Evolutionary conservation across 2,797 vertebrate species (phyloP).

Genomic region (Xerus rutilus): DNA sequence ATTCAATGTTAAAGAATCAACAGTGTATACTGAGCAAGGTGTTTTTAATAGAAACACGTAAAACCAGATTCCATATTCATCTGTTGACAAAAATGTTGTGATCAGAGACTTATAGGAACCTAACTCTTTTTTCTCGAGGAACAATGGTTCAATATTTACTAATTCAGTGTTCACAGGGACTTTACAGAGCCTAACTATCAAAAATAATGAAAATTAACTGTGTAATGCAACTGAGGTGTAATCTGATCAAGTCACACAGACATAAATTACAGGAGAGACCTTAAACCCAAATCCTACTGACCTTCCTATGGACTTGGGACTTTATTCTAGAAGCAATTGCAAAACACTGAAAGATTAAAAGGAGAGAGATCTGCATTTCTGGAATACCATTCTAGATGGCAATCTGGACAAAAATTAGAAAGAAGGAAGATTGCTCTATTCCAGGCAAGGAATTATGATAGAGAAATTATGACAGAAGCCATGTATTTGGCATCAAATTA

Average conservation of each 20-base stretch:
- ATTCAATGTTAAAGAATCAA: neutral
- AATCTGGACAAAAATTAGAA: conserved; percentile 9
- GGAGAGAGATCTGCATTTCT: conserved; percentile 2
- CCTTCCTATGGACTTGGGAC: neutral
- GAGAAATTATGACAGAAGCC: neutral
- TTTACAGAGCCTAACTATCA: conserved; percentile 2
- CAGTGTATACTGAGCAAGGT: neutral
- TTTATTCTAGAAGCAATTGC: neutral
- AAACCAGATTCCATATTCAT: conserved; percentile 9
- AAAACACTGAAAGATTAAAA: neutral
- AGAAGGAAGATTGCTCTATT: neutral
- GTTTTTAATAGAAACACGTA: conserved; percentile 13
- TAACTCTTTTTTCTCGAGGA: neutral
- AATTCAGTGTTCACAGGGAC: neutral
- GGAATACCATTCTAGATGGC: neutral
- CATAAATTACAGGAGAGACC: neutral
- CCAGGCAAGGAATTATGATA: neutral
- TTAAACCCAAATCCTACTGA: conserved; percentile 21
- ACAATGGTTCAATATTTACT: neutral
- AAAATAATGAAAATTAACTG: conserved; percentile 7
- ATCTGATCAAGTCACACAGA: neutral
- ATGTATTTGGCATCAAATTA: neutral
- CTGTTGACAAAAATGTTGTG: conserved; percentile 26
- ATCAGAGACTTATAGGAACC: neutral
- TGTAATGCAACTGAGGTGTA: conserved; percentile 25